Base-by-base conservation (phyloP, 2,888 invertebrate genomes). In the Clitarchus hookeri region DNA sequence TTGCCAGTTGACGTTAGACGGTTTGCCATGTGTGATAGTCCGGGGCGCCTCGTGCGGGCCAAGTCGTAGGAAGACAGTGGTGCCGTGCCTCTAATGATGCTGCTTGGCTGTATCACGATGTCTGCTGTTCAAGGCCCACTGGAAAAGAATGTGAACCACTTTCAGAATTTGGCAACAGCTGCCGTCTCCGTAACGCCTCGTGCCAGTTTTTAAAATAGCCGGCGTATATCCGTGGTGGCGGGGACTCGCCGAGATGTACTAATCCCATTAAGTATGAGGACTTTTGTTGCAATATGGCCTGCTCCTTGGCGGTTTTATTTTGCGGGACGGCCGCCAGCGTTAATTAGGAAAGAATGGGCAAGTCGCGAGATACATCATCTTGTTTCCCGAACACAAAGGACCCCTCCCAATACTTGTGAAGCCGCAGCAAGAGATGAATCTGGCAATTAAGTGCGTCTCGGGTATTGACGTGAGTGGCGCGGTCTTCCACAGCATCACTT, bases 181-280 rank as follows among this genome's bases (percentile, higher is more conserved):
- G 82, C 82, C 44, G 27, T 82, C 82, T 36, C 82, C 82, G 82
- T 27, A 82, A 82, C 82, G 27, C 82, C 19, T 19, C 44, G 27
- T 82, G 82, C 82, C 82, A 82, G 44, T 26, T 82, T 82, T 82
- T 82, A 82, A 82, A 82, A 82, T 82, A 82, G 82, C 16, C 82
- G 65, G 3, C 65, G 65, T 65, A 19, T n/a, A 19, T n/a, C 65
- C 65, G 19, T 65, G 48, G 19, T 65, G 23, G n/a, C 65, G 53
- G 19, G 12, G 19, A 65, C n/a, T n/a, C 65, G 65, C n/a, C 8
- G 65, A 6, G 65, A 65, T 65, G 65, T 65, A 65, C 65, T 65
- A 65, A 65, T n/a, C 19, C 65, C 65, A 65, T 65, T 65, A 65
- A 65, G 65, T n/a, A 65, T 65, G 65, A 23, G 65, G n/a, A 65